Percentiles rank a stretch among this genome's conserved stretches.
phyloP scores from a whole-genome alignment of 2,888 invertebrate genomes.

The Cheilosia vulpina region DNA sequence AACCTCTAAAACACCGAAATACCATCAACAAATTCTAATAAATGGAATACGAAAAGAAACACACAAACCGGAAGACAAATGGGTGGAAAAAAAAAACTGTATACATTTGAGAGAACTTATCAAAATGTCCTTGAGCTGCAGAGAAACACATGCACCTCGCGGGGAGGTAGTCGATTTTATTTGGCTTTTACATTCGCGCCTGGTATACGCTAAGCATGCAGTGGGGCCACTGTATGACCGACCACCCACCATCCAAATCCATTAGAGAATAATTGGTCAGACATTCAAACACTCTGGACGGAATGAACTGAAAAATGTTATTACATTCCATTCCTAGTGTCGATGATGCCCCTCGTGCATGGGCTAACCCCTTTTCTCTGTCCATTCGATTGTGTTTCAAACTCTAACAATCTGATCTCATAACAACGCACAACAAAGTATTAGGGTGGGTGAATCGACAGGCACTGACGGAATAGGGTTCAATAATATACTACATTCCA shows the following conservation, averaged over 20 bases:
- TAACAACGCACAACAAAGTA: conserved; percentile 54
- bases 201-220: neutral
- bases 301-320: conserved; percentile 69
- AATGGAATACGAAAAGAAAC: conserved; percentile 69
- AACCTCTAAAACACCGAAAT: conserved; percentile 34
- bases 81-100: neutral
- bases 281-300: conserved; percentile 50
- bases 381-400: conserved; percentile 51
- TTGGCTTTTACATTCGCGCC: conserved; percentile 6
- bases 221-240: neutral
- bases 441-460: conserved; percentile 26
- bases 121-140: conserved; percentile 52
- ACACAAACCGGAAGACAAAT: conserved; percentile 23
- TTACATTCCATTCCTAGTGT: conserved; percentile 65
- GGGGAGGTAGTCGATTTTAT: neutral
- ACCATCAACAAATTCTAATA: conserved; percentile 66
- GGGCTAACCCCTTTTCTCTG: conserved; percentile 31
- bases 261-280: conserved; percentile 72
- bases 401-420: conserved; percentile 66
- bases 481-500: conserved; percentile 59
- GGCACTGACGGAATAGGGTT: conserved; percentile 59
- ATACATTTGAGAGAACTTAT: conserved; percentile 34
- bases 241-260: conserved; percentile 55
- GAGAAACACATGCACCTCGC: conserved; percentile 26
- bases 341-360: conserved; percentile 37